Conservation (phyloP, 1,140 invertebrate genomes). For the Leucophenga varia region DNA sequence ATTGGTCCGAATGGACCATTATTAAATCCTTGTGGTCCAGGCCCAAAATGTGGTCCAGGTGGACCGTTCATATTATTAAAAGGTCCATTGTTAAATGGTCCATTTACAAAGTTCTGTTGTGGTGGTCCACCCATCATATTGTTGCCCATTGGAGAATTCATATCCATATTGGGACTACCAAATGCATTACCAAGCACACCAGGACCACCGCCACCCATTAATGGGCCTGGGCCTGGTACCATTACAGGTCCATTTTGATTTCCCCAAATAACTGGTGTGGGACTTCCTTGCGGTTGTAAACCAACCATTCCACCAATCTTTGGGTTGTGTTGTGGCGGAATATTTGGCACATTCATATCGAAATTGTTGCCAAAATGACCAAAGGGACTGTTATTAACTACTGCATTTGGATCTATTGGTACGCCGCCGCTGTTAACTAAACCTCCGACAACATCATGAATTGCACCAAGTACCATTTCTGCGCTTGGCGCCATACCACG, state of each 20-base stretch:
- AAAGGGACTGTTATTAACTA: conserved; percentile 30
- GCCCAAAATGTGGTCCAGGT: conserved; percentile 11
- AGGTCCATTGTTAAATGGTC: conserved; percentile 21
- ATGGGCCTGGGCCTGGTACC: conserved; percentile 8
- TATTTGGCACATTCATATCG: conserved; percentile 11
- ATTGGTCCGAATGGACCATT: not conserved
- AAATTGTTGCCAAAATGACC: conserved; percentile 33
- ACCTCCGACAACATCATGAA: conserved; percentile 52
- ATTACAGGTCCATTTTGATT: conserved; percentile 30
- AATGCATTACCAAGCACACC: too few species aligned
- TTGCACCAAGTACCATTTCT: conserved; percentile 29
- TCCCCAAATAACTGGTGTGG: conserved; percentile 36
- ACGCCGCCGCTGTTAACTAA: not conserved
- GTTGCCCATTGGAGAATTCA: conserved; percentile 22
- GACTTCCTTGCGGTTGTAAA: conserved; percentile 9
- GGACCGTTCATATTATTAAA: conserved; percentile 43
- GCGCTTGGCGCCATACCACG: conserved; percentile 61
- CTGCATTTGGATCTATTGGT: conserved; percentile 37
- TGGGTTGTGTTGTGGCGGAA: conserved; percentile 13
- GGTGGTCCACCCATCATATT: conserved; percentile 57
- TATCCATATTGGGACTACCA: conserved; percentile 30
- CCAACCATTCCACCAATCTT: conserved; percentile 19
- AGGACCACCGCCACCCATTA: conserved; percentile 35
- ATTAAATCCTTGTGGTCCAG: not conserved
- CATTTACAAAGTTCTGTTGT: conserved; percentile 50